Evolutionary conservation across 2,888 invertebrate species (phyloP).

Genomic region (Lutraria lutraria): DNA sequence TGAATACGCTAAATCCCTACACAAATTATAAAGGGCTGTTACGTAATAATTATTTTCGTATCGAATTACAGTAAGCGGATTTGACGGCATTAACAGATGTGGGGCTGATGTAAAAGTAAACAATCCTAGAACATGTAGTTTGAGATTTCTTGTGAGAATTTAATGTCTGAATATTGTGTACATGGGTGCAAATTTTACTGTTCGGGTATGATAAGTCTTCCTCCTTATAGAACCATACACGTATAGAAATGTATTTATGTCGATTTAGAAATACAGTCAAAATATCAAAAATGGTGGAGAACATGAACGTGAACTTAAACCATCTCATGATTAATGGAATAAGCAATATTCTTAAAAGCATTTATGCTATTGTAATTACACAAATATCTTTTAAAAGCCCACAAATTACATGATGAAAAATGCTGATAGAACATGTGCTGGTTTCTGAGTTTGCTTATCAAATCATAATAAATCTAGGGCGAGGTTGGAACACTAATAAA

Average conservation of each 20-base stretch:
- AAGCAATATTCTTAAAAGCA: neutral
- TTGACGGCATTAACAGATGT: conserved; percentile 13
- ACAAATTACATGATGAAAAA: neutral
- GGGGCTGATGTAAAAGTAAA: neutral
- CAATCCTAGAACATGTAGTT: neutral
- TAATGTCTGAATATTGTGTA: neutral
- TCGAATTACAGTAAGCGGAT: conserved; percentile 3
- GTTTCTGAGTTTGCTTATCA: neutral
- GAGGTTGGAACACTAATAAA: neutral
- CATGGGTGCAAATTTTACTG: neutral
- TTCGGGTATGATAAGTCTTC: neutral
- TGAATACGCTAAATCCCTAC: conserved; percentile 1
- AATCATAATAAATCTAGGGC: conserved; percentile 4
- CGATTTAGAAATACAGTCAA: too few species aligned
- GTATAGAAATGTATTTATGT: neutral
- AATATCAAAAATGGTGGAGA: too few species aligned
- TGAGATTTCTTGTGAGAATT: neutral
- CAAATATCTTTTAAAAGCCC: neutral
- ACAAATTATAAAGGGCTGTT: conserved; percentile 16
- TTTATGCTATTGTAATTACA: neutral
- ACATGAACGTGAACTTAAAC: too few species aligned
- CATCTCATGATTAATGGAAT: too few species aligned
- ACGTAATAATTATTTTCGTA: conserved; percentile 12
- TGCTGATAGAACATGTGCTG: neutral
- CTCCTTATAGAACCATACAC: neutral